Conservation (phyloP, 2,888 invertebrate genomes). For the Clivina fossor region DNA sequence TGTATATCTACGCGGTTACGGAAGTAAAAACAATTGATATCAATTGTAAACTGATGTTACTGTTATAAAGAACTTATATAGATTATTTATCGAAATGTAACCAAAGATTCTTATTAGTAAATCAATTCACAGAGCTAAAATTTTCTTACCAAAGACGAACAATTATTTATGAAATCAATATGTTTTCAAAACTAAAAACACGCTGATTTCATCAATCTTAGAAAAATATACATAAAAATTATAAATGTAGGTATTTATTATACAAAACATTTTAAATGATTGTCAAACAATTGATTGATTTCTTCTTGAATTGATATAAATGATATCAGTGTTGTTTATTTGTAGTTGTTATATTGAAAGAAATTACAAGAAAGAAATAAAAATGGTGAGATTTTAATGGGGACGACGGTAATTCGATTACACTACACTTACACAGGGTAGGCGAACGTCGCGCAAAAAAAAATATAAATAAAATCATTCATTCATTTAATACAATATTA, state of each 20-base stretch:
- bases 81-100: too few relatives aligned
- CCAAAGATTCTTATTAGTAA: too few relatives aligned
- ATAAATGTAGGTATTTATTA: not conserved
- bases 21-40: too few relatives aligned
- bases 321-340: constrained; percentile 24
- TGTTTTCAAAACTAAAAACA: constrained; percentile 11
- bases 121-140: constrained; percentile 16
- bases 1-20: too few relatives aligned
- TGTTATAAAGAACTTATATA: too few relatives aligned
- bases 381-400: not conserved
- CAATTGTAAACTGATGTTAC: too few relatives aligned
- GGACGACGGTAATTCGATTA: not conserved
- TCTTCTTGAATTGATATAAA: too few relatives aligned
- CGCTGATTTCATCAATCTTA: not conserved
- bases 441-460: too few relatives aligned
- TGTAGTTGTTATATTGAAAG: constrained; percentile 13
- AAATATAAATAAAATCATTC: too few relatives aligned
- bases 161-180: constrained; percentile 18
- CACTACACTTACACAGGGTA: not conserved
- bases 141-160: constrained; percentile 25
- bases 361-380: not conserved
- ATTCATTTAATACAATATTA: too few relatives aligned
- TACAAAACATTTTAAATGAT: too few relatives aligned
- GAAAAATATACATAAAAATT: not conserved
- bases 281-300: too few relatives aligned